phyloP scores from a whole-genome alignment of 2,797 vertebrate genomes.

The Champsocephalus gunnari region DNA sequence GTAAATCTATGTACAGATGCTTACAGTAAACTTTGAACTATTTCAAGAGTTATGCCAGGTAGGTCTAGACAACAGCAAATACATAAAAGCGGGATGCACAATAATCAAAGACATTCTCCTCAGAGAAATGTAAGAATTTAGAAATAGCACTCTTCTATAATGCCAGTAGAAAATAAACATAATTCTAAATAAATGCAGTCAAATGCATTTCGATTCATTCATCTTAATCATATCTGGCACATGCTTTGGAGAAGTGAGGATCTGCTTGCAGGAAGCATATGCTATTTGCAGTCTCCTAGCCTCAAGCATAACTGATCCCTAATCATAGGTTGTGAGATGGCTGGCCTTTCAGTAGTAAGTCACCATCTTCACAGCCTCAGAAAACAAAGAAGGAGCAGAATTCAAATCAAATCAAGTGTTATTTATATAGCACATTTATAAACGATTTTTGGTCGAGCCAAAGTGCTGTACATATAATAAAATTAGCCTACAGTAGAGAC shows the following conservation, averaged over 20 bases:
- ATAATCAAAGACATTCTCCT: not conserved
- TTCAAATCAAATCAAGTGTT: not conserved
- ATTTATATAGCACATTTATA: too few species aligned
- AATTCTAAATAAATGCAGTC: not conserved
- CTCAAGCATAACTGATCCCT: slow-evolving; percentile 57
- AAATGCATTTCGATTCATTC: slow-evolving; percentile 13
- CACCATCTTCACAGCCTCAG: slow-evolving; percentile 37
- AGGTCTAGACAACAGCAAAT: not conserved
- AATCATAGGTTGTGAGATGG: slow-evolving; percentile 68
- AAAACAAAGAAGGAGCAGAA: slow-evolving; percentile 34
- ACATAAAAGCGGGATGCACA: slow-evolving; percentile 3
- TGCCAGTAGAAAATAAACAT: not conserved
- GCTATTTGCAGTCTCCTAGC: slow-evolving; percentile 54
- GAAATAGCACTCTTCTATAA: not conserved
- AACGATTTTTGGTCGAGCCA: too few species aligned
- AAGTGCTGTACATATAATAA: too few species aligned
- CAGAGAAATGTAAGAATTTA: not conserved
- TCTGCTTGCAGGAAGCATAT: slow-evolving; percentile 54
- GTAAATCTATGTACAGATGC: not conserved
- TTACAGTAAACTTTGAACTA: not conserved
- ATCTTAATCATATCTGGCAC: slow-evolving; percentile 8
- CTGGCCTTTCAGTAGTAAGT: slow-evolving; percentile 52
- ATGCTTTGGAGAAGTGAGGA: slow-evolving; percentile 33
- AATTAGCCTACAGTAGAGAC: too few species aligned
- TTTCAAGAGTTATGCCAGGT: not conserved